These are phyloP conservation scores for Trochalopteron elliotii DNA, from an alignment of 2,113 vertebrate species.

Conservation along the genomic window DNA sequence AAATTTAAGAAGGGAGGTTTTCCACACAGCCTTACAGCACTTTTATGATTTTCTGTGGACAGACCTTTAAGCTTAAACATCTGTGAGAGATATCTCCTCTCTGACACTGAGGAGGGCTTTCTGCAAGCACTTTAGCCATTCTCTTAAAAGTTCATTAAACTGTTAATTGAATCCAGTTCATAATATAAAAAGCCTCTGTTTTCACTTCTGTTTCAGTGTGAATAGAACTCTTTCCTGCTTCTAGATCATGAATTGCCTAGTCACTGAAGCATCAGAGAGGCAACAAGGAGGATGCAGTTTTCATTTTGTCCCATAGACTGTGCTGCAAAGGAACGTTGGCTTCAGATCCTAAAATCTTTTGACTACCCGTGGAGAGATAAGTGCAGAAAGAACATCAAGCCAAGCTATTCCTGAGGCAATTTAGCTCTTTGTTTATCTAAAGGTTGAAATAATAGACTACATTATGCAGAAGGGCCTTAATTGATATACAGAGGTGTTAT, in stretches of 20 bases:
- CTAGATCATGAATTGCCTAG: background rate
- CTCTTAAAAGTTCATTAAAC: conserved; percentile 18
- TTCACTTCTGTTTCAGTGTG: background rate
- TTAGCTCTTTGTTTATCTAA: background rate
- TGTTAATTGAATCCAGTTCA: conserved; percentile 2
- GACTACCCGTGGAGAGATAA: background rate
- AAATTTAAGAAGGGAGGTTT: background rate
- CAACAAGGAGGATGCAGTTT: background rate
- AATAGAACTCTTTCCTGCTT: background rate
- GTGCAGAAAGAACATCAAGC: background rate
- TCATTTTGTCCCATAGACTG: background rate
- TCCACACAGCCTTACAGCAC: background rate
- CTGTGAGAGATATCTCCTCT: background rate
- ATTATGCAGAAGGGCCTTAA: background rate
- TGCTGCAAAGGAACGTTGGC: background rate
- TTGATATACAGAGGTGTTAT: background rate
- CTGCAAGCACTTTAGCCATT: background rate
- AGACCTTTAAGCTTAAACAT: background rate
- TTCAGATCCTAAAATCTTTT: background rate
- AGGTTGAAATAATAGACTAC: background rate
- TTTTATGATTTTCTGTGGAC: background rate
- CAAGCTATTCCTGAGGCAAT: background rate
- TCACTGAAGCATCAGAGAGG: background rate
- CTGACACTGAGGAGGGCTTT: background rate
- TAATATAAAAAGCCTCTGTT: background rate